Conservation (phyloP, 2,113 vertebrate species). For the Erpornis zantholeuca region DNA sequence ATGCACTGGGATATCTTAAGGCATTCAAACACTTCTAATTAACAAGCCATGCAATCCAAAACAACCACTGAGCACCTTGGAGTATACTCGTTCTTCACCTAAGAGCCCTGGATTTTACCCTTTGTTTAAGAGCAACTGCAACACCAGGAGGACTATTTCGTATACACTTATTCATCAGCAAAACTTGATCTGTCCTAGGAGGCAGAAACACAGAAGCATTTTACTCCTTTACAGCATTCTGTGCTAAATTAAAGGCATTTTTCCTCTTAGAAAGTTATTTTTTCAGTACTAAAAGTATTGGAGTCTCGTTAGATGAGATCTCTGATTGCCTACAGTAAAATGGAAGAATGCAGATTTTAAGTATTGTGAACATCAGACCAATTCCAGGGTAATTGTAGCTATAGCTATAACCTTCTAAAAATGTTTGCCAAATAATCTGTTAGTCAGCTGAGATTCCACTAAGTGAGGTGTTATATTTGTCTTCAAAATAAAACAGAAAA, state of each 20-base stretch:
- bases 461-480: neutral
- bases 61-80: neutral
- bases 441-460: neutral
- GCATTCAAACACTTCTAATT: neutral
- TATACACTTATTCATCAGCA: neutral
- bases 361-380: neutral
- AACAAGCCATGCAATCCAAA: neutral
- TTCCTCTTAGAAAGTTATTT: neutral
- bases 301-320: neutral
- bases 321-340: neutral
- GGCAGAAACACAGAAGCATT: neutral
- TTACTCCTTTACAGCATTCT: neutral
- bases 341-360: neutral
- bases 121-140: neutral
- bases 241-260: neutral
- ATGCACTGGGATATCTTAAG: neutral
- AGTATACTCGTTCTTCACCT: neutral
- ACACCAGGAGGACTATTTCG: neutral
- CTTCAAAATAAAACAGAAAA: neutral
- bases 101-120: neutral
- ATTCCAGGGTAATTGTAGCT: neutral
- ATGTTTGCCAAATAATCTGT: neutral
- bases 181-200: neutral
- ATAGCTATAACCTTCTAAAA: neutral
- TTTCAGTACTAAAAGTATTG: neutral